Evolutionary conservation across 2,888 invertebrate species (phyloP), one percentile per base, ranked within the genome.

Genomic region (Athripsodes cinereus): DNA sequence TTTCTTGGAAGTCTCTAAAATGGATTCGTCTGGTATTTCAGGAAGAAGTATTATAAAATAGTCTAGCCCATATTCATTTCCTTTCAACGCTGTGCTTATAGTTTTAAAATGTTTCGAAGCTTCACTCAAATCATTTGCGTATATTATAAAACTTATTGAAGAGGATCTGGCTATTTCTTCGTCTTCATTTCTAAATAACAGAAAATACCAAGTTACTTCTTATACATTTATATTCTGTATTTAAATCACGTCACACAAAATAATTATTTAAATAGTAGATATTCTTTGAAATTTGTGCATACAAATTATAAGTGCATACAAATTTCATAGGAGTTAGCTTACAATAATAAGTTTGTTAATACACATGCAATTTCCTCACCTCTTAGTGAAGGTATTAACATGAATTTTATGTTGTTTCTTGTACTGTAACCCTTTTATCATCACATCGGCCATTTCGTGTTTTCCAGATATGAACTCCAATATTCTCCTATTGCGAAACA

Each of bases 1-100:
- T 6, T 52, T 31, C 6, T 16, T 22, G n/a, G 26, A 22, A 22
- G 11, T 8, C 13, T n/a, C 13, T 22, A 50, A 2, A 3, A 50
- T 26, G 11, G 18, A 22, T 5, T 26, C 26, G 11, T 50, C n/a
- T 8, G 50, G 13, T 13, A 50, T 6, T 18, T 50, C 21, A 11
- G 10, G 10, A 2, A 26, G 3, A 2, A 50, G 2, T 50, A 50
- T 10, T 10, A 50, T 22, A 26, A 26, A 50, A 2, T 13, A 22
- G n/a, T 50, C 50, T 18, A 6, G 22, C 18, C 50, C 50, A 21
- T 50, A 20, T 50, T 50, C 50, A 8, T 26, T 22, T 21, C 50
- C n/a, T 2, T 22, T 2, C 16, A 50, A 50, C 2, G 2, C 6
- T n/a, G 21, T 26, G 8, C 22, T 6, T 2, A 50, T 50, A 5